Conservation (phyloP, 2,888 invertebrate genomes). For the Hydroisotoma schaefferi region DNA sequence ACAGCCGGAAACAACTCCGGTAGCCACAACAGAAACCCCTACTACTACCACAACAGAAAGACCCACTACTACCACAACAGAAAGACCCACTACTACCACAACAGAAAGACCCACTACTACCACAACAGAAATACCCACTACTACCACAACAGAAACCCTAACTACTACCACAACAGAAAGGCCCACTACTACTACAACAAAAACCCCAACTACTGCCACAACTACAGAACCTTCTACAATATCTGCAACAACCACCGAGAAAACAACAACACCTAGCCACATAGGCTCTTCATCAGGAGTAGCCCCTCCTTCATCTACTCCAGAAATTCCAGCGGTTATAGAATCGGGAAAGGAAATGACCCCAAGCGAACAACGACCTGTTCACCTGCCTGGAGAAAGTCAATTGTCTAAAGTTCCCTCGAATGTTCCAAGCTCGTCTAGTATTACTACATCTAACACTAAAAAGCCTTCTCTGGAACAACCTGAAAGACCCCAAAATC, state of each 20-base stretch:
- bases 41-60: not conserved
- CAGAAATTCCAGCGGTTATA: not conserved
- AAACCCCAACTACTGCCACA: not conserved
- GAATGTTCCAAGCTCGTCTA: not conserved
- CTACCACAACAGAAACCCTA: not conserved
- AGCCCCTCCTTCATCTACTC: not conserved
- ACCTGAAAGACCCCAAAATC: not conserved
- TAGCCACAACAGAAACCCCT: not conserved
- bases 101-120: not conserved
- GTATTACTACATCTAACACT: not conserved
- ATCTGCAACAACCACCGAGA: not conserved
- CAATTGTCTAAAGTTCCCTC: too few species aligned
- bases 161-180: not conserved
- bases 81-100: not conserved
- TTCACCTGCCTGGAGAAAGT: too few species aligned
- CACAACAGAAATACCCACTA: not conserved
- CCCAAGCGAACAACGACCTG: too few species aligned
- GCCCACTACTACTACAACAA: not conserved
- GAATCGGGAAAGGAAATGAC: too few species aligned
- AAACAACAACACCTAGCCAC: not conserved
- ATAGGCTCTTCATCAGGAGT: not conserved
- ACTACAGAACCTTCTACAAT: not conserved
- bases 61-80: not conserved
- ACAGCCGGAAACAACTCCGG: not conserved
- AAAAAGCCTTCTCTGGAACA: not conserved